A percentile compares a stretch with the other conserved stretches of the same genome.
phyloP scores from a whole-genome alignment of 2,888 invertebrate genomes.

The Drosophila cognata region DNA sequence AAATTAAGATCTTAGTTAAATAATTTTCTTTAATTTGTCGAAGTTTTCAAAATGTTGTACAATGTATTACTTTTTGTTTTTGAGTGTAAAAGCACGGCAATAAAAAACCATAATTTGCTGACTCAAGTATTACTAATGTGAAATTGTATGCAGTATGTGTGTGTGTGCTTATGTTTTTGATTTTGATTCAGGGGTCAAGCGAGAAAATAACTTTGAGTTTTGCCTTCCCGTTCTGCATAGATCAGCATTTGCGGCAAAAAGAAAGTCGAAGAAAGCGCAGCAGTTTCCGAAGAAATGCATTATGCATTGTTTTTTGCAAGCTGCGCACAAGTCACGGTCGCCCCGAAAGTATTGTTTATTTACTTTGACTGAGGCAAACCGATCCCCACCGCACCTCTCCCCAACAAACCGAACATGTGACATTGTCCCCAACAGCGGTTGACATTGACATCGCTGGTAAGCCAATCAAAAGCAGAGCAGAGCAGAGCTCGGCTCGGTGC shows the following conservation, averaged over 20 bases:
- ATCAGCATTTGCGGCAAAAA: constrained; percentile 68
- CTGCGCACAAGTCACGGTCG: constrained; percentile 84
- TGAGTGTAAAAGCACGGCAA: constrained; percentile 6
- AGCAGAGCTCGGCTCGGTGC: constrained; percentile 8
- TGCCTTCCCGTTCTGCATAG: constrained; percentile 69
- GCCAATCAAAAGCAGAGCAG: constrained; percentile 56
- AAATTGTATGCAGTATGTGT: not conserved
- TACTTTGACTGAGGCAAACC: constrained; percentile 32
- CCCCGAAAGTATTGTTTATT: constrained; percentile 68
- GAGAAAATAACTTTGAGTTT: constrained; percentile 62
- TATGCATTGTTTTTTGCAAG: constrained; percentile 75
- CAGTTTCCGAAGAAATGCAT: constrained; percentile 72
- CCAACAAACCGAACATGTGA: constrained; percentile 62
- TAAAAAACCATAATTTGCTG: constrained; percentile 36
- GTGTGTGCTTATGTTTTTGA: not conserved
- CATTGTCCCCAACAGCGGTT: constrained; percentile 72
- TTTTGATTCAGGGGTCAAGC: constrained; percentile 69
- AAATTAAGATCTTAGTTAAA: not conserved
- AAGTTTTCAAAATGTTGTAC: not conserved
- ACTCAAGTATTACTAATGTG: constrained; percentile 13
- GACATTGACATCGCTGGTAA: constrained; percentile 54
- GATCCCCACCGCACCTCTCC: not conserved
- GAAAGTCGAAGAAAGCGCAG: constrained; percentile 74
- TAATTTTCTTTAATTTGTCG: not conserved
- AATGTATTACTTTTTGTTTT: not conserved